Evolutionary conservation across 1,140 invertebrate genomes (phyloP).

Genomic region (Drosophila baimaii): DNA sequence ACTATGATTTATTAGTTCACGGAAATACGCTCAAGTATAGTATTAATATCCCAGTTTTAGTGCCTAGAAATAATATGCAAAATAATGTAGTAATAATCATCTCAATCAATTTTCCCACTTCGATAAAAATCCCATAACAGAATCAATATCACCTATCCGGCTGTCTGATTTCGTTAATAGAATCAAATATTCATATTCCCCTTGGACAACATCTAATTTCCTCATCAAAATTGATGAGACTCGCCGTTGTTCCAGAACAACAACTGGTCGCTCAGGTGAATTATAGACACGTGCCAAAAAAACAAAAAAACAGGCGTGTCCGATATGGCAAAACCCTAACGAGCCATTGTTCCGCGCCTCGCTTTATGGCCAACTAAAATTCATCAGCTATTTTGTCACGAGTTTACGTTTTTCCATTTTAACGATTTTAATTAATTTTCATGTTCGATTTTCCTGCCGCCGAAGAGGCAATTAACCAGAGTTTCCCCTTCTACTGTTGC

Average conservation of each 20-base stretch:
- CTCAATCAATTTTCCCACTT: slow-evolving; percentile 14
- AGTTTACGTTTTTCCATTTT: slow-evolving; percentile 8
- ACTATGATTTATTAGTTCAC: slow-evolving; percentile 24
- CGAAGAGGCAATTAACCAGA: slow-evolving; percentile 32
- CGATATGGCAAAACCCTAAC: slow-evolving; percentile 44
- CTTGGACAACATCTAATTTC: slow-evolving; percentile 31
- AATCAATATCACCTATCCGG: slow-evolving; percentile 19
- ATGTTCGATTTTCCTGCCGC: slow-evolving; percentile 39
- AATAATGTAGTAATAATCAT: background rate
- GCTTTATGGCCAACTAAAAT: slow-evolving; percentile 47
- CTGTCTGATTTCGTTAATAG: slow-evolving; percentile 32
- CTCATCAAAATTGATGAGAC: slow-evolving; percentile 26
- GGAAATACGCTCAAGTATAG: background rate
- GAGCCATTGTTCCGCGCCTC: slow-evolving; percentile 43
- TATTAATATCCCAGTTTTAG: background rate
- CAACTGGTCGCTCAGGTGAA: slow-evolving; percentile 50
- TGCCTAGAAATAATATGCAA: slow-evolving; percentile 7
- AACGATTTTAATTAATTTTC: slow-evolving; percentile 58
- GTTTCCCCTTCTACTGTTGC: slow-evolving; percentile 40
- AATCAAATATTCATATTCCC: slow-evolving; percentile 50
- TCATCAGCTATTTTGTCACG: slow-evolving; percentile 48
- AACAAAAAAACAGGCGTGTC: slow-evolving; percentile 35
- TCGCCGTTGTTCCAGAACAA: slow-evolving; percentile 1
- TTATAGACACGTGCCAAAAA: slow-evolving; percentile 45
- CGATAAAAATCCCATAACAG: background rate